These are phyloP conservation scores for Falco rusticolus DNA, from an alignment of 2,797 vertebrate genomes.

Conservation along the genomic window DNA sequence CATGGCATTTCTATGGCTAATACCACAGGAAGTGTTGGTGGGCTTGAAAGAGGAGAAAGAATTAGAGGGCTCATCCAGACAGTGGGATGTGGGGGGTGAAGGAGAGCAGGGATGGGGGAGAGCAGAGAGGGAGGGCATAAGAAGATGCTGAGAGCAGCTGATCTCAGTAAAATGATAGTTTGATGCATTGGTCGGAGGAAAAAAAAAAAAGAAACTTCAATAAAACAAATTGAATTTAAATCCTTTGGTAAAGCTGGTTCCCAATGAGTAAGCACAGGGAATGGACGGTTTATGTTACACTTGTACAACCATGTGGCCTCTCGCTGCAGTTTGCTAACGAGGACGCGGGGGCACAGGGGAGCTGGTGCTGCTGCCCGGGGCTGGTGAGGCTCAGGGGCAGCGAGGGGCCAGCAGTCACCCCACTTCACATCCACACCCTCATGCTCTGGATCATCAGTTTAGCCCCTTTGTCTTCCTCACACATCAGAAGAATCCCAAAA, in stretches of 20 bases:
- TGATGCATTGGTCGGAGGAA: not conserved
- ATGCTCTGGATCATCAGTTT: rapidly evolving
- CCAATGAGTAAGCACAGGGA: not conserved
- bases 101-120: not conserved
- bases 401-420: rapidly evolving
- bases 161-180: conserved; percentile 46
- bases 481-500: rapidly evolving
- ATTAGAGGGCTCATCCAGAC: conserved; percentile 58
- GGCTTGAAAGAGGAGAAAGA: conserved; percentile 54
- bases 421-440: rapidly evolving
- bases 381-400: not conserved
- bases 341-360: rapidly evolving
- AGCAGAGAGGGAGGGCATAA: not conserved
- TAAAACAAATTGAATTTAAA: conserved; percentile 66
- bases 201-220: conserved; percentile 38
- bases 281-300: not conserved
- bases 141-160: conserved; percentile 27
- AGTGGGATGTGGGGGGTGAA: not conserved
- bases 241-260: conserved; percentile 21
- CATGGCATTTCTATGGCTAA: conserved; percentile 43
- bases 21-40: conserved; percentile 35
- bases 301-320: not conserved
- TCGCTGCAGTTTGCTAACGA: not conserved
- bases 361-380: not conserved
- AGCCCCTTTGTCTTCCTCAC: rapidly evolving